Percentiles rank a stretch among this genome's conserved stretches.
Evolutionary conservation across 2,113 vertebrate genomes (phyloP).

Genomic region (Halichoerus grypus): DNA sequence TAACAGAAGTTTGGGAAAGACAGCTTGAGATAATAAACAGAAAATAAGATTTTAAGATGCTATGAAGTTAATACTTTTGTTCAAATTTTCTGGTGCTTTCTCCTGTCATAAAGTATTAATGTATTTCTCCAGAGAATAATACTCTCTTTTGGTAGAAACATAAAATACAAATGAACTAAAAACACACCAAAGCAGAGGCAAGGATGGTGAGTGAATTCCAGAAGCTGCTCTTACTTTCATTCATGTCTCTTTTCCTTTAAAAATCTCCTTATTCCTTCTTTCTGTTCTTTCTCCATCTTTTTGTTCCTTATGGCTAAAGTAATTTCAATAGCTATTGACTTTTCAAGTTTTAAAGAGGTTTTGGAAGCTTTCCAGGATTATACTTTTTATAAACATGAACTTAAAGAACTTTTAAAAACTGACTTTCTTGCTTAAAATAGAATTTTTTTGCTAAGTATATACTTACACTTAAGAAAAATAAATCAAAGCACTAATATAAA

Average conservation of each 20-base stretch:
- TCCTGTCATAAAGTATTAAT: background rate
- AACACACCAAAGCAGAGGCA: background rate
- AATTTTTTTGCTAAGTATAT: conserved; percentile 22
- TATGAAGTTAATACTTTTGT: background rate
- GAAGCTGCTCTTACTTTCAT: background rate
- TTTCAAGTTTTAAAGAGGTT: background rate
- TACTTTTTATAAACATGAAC: background rate
- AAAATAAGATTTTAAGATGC: conserved; percentile 31
- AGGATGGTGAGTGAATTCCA: background rate
- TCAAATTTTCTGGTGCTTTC: background rate
- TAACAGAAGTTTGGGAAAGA: conserved; percentile 17
- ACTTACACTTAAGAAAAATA: background rate
- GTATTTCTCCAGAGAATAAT: background rate
- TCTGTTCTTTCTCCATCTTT: background rate
- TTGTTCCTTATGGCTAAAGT: background rate
- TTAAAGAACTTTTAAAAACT: background rate
- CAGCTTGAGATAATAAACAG: conserved; percentile 31
- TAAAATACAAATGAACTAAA: conserved; percentile 11
- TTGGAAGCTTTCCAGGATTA: background rate
- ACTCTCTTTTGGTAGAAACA: background rate
- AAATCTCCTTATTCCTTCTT: conserved; percentile 1
- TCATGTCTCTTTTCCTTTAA: background rate
- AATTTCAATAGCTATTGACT: background rate
- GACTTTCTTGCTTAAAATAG: conserved; percentile 6
- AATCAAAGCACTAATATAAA: background rate